Evolutionary conservation across 1,140 invertebrate genomes (phyloP).

Genomic region (Zaprionus ghesquierei): DNA sequence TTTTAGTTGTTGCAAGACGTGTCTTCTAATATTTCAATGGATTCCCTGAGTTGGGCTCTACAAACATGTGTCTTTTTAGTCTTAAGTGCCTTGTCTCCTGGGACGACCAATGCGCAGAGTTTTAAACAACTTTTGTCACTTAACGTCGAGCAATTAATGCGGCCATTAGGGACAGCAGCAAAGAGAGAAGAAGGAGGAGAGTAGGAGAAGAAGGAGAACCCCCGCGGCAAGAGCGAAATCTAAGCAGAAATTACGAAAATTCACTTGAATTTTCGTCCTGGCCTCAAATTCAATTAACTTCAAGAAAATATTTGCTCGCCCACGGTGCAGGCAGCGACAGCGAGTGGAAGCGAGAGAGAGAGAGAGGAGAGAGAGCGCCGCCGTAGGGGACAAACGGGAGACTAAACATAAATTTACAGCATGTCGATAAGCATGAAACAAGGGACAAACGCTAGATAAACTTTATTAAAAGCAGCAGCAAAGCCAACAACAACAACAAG

Average conservation of each 20-base stretch:
- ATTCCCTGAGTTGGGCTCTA: conserved; percentile 19
- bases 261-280: conserved; percentile 55
- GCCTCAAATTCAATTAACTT: conserved; percentile 80
- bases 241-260: conserved; percentile 61
- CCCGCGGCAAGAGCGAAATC: conserved; percentile 38
- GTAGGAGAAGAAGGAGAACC: neutral
- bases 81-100: conserved; percentile 23
- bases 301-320: conserved; percentile 79
- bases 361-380: conserved; percentile 14
- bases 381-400: conserved; percentile 3
- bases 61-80: conserved; percentile 1
- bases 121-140: conserved; percentile 71
- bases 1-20: neutral
- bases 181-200: neutral
- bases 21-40: conserved; percentile 41
- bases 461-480: conserved; percentile 75
- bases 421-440: conserved; percentile 77
- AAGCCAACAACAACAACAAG: conserved; percentile 12
- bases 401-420: conserved; percentile 76
- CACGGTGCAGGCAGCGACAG: conserved; percentile 47
- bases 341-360: conserved; percentile 32
- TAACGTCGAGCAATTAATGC: conserved; percentile 65
- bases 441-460: conserved; percentile 79
- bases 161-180: conserved; percentile 48
- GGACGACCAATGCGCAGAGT: conserved; percentile 28